Evolutionary conservation across 1,140 invertebrate genomes (phyloP).

Genomic region (Drosophila seguyi): DNA sequence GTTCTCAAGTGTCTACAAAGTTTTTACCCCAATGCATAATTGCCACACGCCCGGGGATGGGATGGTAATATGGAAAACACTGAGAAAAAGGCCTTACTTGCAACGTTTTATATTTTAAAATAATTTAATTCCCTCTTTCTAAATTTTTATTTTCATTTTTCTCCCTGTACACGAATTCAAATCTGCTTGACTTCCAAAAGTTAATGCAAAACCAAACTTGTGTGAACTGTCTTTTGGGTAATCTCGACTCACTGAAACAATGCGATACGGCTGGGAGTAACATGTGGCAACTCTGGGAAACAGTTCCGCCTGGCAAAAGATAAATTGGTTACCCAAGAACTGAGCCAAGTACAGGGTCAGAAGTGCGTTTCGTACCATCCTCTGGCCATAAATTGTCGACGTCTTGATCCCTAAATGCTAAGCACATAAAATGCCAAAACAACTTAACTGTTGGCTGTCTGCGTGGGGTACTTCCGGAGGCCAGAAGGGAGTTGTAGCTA

Average conservation of each 20-base stretch:
- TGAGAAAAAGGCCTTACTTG: neutral
- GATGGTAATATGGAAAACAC: neutral
- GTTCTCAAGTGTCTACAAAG: constrained; percentile 63
- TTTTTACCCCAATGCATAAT: constrained; percentile 58
- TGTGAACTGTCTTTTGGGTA: constrained; percentile 31
- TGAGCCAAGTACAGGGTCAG: constrained; percentile 40
- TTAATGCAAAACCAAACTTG: constrained; percentile 40
- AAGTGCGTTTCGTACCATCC: constrained; percentile 34
- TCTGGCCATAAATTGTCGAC: constrained; percentile 36
- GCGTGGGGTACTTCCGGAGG: constrained; percentile 13
- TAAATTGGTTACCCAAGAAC: constrained; percentile 25
- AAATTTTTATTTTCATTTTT: neutral
- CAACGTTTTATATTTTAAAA: neutral
- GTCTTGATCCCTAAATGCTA: constrained; percentile 55
- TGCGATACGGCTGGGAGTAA: constrained; percentile 24
- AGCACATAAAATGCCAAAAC: constrained; percentile 59
- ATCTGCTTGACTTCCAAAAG: constrained; percentile 5
- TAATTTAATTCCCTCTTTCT: neutral
- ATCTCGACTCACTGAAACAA: constrained; percentile 26
- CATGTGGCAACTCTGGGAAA: constrained; percentile 29
- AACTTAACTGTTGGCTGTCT: constrained; percentile 53
- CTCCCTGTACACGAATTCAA: neutral
- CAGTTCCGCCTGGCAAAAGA: constrained; percentile 19
- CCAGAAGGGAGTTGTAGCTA: constrained; percentile 2
- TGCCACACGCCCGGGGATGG: constrained; percentile 31